Evolutionary conservation across 2,888 invertebrate species (phyloP).

Genomic region (Beris chalybata): DNA sequence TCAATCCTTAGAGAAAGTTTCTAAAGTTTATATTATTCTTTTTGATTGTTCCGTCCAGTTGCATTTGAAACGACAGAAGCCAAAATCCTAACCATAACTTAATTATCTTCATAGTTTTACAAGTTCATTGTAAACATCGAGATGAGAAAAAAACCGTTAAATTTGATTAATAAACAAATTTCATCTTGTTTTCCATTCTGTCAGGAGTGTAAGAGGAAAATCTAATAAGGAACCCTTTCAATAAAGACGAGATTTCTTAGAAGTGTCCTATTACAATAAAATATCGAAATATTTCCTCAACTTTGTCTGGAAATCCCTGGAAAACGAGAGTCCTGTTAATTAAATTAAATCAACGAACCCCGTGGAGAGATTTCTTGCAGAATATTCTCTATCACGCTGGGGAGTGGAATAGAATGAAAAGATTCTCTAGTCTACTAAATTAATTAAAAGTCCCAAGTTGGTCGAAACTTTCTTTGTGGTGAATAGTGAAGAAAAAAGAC

Average conservation of each 20-base stretch:
- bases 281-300: conserved; percentile 9
- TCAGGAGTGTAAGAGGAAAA: conserved; percentile 2
- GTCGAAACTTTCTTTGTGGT: conserved; percentile 24
- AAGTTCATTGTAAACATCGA: no score
- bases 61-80: no score
- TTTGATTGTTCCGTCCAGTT: no score
- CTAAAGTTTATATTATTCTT: no score
- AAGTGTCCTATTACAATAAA: conserved; percentile 11
- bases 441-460: conserved; percentile 31
- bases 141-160: no score
- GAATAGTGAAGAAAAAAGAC: no score
- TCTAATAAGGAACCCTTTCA: conserved; percentile 24
- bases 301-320: no score
- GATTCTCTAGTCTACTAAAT: conserved; percentile 26
- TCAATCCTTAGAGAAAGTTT: no score
- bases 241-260: conserved; percentile 12
- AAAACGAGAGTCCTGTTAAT: conserved; percentile 22
- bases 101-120: no score
- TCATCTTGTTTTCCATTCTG: no score
- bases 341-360: conserved; percentile 31
- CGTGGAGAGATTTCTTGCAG: conserved; percentile 27
- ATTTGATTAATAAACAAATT: no score
- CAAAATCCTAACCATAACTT: no score
- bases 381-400: conserved; percentile 5
- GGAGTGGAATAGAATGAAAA: conserved; percentile 28